These are phyloP conservation scores for Syngnathus floridae DNA, from an alignment of 2,113 vertebrate species.

Conservation along the genomic window DNA sequence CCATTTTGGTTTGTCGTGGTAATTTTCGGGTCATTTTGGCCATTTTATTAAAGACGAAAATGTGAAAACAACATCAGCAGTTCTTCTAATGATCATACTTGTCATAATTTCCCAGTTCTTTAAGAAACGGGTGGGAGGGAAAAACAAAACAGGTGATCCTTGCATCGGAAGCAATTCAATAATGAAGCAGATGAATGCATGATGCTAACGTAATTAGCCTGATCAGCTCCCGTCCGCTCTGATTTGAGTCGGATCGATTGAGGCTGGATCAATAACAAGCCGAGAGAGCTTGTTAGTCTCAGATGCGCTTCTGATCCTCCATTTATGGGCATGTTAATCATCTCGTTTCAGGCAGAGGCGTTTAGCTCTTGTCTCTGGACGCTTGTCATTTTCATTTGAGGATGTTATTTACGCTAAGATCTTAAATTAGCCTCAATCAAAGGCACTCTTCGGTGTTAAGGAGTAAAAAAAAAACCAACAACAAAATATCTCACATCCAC, in stretches of 20 bases:
- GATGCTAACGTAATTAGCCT: slow-evolving; percentile 11
- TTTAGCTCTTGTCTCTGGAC: neutral
- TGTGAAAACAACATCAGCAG: neutral
- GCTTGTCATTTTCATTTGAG: neutral
- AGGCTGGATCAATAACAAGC: slow-evolving; percentile 8
- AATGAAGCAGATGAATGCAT: neutral
- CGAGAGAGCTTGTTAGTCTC: slow-evolving; percentile 14
- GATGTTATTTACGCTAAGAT: neutral
- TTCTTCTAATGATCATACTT: neutral
- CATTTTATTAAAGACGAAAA: neutral
- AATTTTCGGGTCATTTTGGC: no score
- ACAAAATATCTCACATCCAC: neutral
- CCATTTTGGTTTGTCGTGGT: no score
- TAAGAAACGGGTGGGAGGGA: neutral
- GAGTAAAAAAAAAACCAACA: neutral
- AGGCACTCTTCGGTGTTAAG: neutral
- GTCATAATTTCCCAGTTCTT: neutral
- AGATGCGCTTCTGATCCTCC: neutral
- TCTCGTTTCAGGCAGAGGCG: neutral
- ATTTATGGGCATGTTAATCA: neutral
- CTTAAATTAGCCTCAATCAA: neutral
- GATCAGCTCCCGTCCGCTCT: slow-evolving; percentile 4
- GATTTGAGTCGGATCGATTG: slow-evolving; percentile 8
- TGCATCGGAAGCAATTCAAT: neutral
- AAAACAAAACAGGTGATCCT: neutral